phyloP scores from a whole-genome alignment of 2,113 vertebrate species.

The Potamarius usumacintae region DNA sequence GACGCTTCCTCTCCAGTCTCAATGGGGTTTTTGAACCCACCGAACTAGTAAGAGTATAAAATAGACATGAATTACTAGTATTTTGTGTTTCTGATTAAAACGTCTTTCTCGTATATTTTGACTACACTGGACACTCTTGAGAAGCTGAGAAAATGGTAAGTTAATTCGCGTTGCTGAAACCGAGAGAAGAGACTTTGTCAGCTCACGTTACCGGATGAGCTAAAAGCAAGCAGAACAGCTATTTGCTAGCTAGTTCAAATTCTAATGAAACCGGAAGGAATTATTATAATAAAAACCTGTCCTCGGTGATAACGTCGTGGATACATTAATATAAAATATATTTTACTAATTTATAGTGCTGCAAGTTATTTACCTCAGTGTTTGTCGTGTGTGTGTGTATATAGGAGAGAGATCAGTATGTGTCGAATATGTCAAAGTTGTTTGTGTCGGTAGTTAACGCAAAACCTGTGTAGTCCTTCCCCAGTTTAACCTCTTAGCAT shows the following conservation, averaged over 20 bases:
- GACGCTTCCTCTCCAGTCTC: conserved; percentile 49
- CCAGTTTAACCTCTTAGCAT: conserved; percentile 4
- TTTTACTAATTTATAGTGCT: background rate
- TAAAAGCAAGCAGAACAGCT: conserved; percentile 13
- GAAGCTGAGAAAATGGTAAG: conserved; percentile 63
- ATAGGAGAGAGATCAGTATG: background rate
- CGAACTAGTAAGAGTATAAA: conserved; percentile 26
- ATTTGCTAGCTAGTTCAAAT: conserved; percentile 41
- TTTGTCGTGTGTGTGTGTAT: background rate
- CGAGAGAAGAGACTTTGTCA: conserved; percentile 20
- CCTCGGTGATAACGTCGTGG: background rate
- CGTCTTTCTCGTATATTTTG: background rate
- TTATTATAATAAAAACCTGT: background rate
- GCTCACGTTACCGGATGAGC: conserved; percentile 59
- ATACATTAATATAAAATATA: background rate
- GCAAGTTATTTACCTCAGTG: background rate
- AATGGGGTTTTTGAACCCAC: conserved; percentile 26
- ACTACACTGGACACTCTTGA: conserved; percentile 15
- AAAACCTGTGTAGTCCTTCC: background rate
- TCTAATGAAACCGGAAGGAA: background rate
- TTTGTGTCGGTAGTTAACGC: background rate
- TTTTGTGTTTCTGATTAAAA: conserved; percentile 25
- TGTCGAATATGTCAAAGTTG: conserved; percentile 24
- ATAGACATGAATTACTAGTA: conserved; percentile 58
- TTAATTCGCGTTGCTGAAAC: background rate